Evolutionary conservation across 2,113 vertebrate species (phyloP).

Genomic region (Shinisaurus crocodilurus): DNA sequence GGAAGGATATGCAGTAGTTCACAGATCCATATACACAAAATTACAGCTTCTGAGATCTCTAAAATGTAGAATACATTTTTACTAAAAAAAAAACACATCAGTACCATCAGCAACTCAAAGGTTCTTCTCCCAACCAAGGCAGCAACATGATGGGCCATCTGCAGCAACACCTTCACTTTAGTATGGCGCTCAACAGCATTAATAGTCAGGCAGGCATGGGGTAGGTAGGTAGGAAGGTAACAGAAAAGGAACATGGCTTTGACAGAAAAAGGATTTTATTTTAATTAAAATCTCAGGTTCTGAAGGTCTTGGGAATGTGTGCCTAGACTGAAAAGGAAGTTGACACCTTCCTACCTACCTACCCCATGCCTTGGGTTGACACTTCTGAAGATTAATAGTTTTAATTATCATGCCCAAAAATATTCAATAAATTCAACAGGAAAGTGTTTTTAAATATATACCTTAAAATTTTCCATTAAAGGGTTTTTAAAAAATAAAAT

Average conservation of each 20-base stretch:
- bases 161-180: background rate
- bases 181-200: background rate
- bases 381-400: background rate
- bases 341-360: too few relatives aligned
- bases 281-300: background rate
- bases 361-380: too few relatives aligned
- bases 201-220: background rate
- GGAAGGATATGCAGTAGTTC: background rate
- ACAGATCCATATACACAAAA: background rate
- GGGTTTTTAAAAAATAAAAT: background rate
- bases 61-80: background rate
- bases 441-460: background rate
- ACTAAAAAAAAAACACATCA: background rate
- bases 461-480: background rate
- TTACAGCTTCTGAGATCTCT: background rate
- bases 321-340: constrained; percentile 14
- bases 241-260: background rate
- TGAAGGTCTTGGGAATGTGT: background rate
- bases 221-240: background rate
- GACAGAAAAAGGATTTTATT: background rate
- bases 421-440: background rate
- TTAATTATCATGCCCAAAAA: background rate
- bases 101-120: background rate
- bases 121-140: background rate
- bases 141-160: too few relatives aligned